phyloP scores from a whole-genome alignment of 1,140 invertebrate genomes.

The Drosophila lini region DNA sequence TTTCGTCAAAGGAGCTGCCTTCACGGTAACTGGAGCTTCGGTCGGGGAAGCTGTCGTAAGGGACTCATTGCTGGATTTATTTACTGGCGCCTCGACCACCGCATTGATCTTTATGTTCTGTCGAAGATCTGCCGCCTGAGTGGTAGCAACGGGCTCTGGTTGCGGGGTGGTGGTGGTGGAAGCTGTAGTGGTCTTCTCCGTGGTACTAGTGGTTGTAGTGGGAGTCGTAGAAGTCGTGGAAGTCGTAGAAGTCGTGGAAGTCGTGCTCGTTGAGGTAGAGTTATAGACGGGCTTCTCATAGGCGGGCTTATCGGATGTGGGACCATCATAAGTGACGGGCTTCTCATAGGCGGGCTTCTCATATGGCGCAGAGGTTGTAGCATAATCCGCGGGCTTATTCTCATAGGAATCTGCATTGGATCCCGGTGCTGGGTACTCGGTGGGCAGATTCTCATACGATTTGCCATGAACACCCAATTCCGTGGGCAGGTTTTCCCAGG shows the following conservation, averaged over 20 bases:
- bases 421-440: neutral
- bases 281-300: constrained; percentile 6
- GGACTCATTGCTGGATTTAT: neutral
- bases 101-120: constrained; percentile 34
- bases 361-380: constrained; percentile 1
- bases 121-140: neutral
- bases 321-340: neutral
- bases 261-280: neutral
- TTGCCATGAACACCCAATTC: constrained; percentile 4
- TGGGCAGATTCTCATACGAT: neutral
- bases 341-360: neutral
- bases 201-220: neutral
- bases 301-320: neutral
- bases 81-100: neutral
- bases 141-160: neutral
- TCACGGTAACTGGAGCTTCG: constrained; percentile 7
- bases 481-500: constrained; percentile 35
- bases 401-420: neutral
- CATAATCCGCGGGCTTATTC: constrained; percentile 17
- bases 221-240: neutral
- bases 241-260: neutral
- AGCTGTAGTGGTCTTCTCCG: neutral
- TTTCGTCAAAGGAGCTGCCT: constrained; percentile 3
- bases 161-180: constrained; percentile 4
- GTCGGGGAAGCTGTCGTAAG: neutral